Evolutionary conservation across 2,797 vertebrate species (phyloP), one percentile per base, ranked within the genome.

Genomic region (Crenichthys baileyi): DNA sequence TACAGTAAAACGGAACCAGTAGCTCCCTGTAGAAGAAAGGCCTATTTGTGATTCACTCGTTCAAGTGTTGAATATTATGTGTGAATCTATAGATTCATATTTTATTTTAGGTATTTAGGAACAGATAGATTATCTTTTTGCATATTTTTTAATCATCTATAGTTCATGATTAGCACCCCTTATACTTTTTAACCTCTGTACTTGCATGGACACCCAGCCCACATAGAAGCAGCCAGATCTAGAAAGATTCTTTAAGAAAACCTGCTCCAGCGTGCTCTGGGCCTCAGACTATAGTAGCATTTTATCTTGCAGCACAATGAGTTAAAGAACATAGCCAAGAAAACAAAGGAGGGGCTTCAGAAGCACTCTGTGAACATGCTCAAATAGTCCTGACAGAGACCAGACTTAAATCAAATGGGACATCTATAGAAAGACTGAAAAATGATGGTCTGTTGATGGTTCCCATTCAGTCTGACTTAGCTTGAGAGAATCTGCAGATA

Each of bases 1-100:
- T 85, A 83, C 84, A 91, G 88, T 83, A 39, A 24, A 50, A 29
- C 63, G 4, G 7, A 26, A 15, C 11, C 55, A 72, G 55, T 20
- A 41, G 44, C 36, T 12, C 39, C 22, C 12, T 41, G 22, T 55
- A 22, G 9, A 24, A 7, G 46, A 72, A 53, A 41, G 29, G 29
- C 63, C 9, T 41, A 4, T 13, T 24, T 67, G 22, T 1, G 13
- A 24, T 9, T 1, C 61, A 65, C 2, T 7, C 36, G 6, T 36
- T 63, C 18, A 65, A 24, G 63, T 22, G 20, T 12, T 67, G 3
- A 39, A 65, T 9, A 63, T 29, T 29, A 29, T 63, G 31, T 39
- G 20, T 65, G 31, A 18, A 22, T 65, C 31, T 22, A 20, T 22
- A 65, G 61, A 65, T 41, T 67, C 18, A 39, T 36, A 41, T 67